Base-by-base conservation (phyloP, 2,797 vertebrate species). In the Muscicapa striata region DNA sequence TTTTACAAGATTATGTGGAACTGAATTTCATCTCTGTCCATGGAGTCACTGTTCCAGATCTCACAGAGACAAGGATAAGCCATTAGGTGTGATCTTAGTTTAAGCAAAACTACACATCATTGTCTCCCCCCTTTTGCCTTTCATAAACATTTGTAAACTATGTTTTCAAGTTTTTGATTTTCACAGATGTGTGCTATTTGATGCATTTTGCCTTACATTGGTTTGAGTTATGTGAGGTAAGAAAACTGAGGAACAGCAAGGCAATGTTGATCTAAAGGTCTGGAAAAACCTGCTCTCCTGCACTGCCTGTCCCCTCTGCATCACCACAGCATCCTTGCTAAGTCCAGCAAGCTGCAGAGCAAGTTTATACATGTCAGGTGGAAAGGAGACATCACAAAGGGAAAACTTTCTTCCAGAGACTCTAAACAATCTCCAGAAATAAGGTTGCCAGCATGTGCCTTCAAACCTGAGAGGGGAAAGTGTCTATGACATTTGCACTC, bases 361-460 rank as follows among this genome's bases (percentile, higher is more conserved):
- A 69, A 55, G 20, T 18, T 57, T 7, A 0, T 5, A 20, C 5
- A 11, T 12, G 3, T 8, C 14, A 34, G 13, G n/a, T 52, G 11
- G 21, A 72, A 84, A 61, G 4, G 15, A 26, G 15, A 12, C 15
- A 52, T 9, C 16, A 43, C 19, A 58, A 73, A 75, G 13, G 12
- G 17, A 51, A n/a, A 70, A 22, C 10, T 11, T 85, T 67, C 48
- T 63, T 74, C 23, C 26, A 62, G 43, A 62, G 26, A 8, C 15
- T 52, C 22, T 6, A 34, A 55, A 18, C 9, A 24, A 24, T 17
- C 29, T 81, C 29, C 29, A 86, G 16, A n/a, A 63, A 4, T n/a
- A 72, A 26, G 11, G 20, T 18, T 18, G 30, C 30, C 5, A 1
- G 9, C 7, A 8, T 1, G 1, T 0, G 0, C 49, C 49, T 84